Base-by-base conservation (phyloP, 2,888 invertebrate species). In the Eilema griseolum region DNA sequence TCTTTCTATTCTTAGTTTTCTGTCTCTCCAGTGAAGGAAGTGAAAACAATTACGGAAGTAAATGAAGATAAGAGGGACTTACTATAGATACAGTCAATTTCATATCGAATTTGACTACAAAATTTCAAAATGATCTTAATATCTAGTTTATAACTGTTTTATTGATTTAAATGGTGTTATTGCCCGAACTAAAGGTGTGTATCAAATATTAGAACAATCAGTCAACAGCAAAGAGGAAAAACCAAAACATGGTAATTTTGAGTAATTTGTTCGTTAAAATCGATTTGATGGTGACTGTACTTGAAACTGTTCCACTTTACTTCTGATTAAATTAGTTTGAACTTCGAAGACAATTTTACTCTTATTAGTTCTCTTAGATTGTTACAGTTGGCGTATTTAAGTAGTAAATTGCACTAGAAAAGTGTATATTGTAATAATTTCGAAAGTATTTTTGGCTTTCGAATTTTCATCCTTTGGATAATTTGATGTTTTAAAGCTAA, bases 291-390 rank as follows among this genome's bases (percentile, higher is more conserved):
- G n/a, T n/a, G n/a, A n/a, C n/a, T n/a, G 33, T 37, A 37, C 33
- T 33, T 12, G n/a, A 14, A 61, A 61, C 23, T 37, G 37, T 61
- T 61, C 33, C 33, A 61, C 46, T 46, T 61, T 37, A 61, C 23
- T 61, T 61, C 61, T 46, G 46, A 46, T 20, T 46, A 46, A 46
- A 46, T 7, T 20, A 20, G 26, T 33, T 56, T 20, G 33, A 24
- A n/a, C 52, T 61, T 37, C 46, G 33, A 61, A 37, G 33, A 61
- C 23, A 33, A 61, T 61, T 61, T 33, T 33, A 24, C 37, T 62
- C 14, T 37, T 24, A 14, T 16, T 24, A 24, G 33, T 33, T 12
- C 37, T 61, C 33, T 1, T 11, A 23, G 23, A 16, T n/a, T n/a
- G 24, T 24, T 62, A 62, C 23, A 62, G 23, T 37, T 62, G 37